Evolutionary conservation across 2,113 vertebrate species (phyloP).

Genomic region (Eptesicus fuscus): DNA sequence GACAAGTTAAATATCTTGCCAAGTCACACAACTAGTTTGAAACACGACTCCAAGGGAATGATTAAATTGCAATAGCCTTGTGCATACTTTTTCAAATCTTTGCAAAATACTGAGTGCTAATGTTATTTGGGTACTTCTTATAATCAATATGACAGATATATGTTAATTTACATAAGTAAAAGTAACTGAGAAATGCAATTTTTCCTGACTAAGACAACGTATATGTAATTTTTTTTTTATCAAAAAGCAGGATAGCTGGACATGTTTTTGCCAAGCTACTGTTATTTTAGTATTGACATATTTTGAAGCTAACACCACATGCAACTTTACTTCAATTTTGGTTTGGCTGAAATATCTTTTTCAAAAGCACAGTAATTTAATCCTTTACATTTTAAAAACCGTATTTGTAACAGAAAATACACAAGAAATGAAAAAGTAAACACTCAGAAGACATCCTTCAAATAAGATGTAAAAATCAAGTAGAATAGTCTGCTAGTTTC

Average conservation of each 20-base stretch:
- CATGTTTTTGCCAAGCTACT: not conserved
- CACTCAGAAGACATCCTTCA: not conserved
- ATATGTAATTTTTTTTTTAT: not conserved
- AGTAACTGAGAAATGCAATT: slow-evolving; percentile 31
- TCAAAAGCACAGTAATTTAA: slow-evolving; percentile 46
- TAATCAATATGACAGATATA: not conserved
- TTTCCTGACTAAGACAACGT: not conserved
- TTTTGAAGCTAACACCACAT: slow-evolving; percentile 45
- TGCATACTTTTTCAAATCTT: not conserved
- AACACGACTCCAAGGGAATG: not conserved
- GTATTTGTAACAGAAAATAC: slow-evolving; percentile 39
- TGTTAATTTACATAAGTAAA: slow-evolving; percentile 28
- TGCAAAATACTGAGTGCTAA: not conserved
- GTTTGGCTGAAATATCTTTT: slow-evolving; percentile 37
- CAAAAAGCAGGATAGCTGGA: not conserved
- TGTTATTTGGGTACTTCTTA: not conserved
- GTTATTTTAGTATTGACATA: slow-evolving; percentile 6
- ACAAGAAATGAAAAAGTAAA: slow-evolving; percentile 56
- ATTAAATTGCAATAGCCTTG: not conserved
- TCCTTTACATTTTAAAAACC: slow-evolving; percentile 41
- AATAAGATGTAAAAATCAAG: slow-evolving; percentile 45
- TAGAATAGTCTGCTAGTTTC: not conserved
- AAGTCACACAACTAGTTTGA: not conserved
- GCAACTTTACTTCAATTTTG: slow-evolving; percentile 31
- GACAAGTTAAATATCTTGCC: not conserved